A percentile compares a stretch with the other conserved stretches of the same genome.
Evolutionary conservation across 2,888 invertebrate species (phyloP).

Genomic region (Beris morrisii): DNA sequence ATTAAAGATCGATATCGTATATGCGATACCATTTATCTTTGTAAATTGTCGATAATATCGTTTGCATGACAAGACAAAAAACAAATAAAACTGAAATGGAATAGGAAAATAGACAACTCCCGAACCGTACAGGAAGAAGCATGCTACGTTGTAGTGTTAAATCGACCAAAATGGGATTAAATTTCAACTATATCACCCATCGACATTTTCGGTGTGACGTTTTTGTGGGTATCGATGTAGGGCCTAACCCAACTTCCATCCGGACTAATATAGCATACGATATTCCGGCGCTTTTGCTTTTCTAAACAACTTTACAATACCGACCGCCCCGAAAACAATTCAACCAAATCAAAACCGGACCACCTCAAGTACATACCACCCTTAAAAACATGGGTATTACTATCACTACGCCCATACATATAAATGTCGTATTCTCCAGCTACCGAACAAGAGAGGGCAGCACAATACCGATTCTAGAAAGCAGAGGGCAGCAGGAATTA

Average conservation of each 20-base stretch:
- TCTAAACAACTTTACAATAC: conserved; percentile 14
- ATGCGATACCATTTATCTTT: conserved; percentile 19
- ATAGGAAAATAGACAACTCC: conserved; percentile 14
- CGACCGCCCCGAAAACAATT: no score
- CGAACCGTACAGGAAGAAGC: neutral
- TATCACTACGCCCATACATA: no score
- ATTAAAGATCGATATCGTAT: no score
- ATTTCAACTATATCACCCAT: conserved; percentile 38
- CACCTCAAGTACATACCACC: no score
- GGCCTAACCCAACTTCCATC: conserved; percentile 9
- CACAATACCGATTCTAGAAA: no score
- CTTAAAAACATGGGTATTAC: no score
- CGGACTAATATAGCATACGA: neutral
- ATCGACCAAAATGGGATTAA: conserved; percentile 38
- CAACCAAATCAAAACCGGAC: no score
- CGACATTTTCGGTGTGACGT: conserved; percentile 36
- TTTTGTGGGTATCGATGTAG: conserved; percentile 32
- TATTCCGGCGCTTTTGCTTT: neutral
- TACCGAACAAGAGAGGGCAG: no score
- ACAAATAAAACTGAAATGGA: conserved; percentile 19
- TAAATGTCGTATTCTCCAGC: no score
- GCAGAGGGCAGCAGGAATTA: no score
- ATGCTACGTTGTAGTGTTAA: conserved; percentile 32
- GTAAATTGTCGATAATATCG: conserved; percentile 27
- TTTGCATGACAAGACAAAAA: conserved; percentile 17